Evolutionary conservation across 2,797 vertebrate genomes (phyloP).

Genomic region (Spizella passerina): DNA sequence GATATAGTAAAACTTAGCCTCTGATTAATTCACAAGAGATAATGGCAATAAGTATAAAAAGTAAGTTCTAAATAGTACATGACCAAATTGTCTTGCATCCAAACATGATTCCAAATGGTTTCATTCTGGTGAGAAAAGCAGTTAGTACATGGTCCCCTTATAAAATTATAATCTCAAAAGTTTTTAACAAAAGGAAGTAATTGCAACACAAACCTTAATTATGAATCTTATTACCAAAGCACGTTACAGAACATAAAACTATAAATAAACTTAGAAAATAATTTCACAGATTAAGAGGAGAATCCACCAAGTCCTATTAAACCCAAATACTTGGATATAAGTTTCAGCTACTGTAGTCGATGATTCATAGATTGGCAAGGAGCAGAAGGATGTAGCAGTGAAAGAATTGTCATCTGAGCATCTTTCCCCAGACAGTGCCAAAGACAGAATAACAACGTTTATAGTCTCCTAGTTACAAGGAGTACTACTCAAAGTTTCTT

Average conservation of each 20-base stretch:
- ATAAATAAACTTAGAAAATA: background rate
- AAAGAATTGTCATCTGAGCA: background rate
- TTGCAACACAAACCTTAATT: background rate
- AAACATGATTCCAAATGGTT: background rate
- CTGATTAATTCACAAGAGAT: background rate
- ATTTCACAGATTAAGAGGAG: background rate
- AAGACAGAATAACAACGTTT: background rate
- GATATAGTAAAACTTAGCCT: background rate
- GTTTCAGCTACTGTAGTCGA: background rate
- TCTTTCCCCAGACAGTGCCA: background rate
- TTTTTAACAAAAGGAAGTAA: background rate
- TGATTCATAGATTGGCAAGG: background rate
- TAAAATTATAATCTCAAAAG: background rate
- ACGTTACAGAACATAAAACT: background rate
- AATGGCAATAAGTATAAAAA: background rate
- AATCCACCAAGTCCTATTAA: background rate
- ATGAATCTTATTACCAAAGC: background rate
- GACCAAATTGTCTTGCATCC: background rate
- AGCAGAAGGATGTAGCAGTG: background rate
- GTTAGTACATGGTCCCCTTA: background rate
- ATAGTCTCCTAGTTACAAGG: background rate
- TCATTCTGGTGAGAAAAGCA: background rate
- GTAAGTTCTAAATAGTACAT: background rate
- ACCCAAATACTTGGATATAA: background rate
- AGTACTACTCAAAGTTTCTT: background rate